A percentile compares a stretch with the other conserved stretches of the same genome.
These are phyloP conservation scores for Styela clava DNA, from an alignment of 23 tunicate species.

Conservation along the genomic window DNA sequence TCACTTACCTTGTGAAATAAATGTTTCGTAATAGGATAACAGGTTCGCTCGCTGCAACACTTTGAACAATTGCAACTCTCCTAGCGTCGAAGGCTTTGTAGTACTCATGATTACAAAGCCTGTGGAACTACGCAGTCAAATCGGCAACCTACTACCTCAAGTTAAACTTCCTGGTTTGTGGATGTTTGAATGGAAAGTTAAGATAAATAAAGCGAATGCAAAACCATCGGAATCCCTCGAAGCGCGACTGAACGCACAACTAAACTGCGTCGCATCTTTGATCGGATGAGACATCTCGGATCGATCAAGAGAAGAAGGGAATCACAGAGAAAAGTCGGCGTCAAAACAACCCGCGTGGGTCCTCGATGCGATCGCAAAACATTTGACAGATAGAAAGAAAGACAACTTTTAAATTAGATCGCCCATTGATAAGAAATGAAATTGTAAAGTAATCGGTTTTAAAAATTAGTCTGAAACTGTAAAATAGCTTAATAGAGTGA, in stretches of 20 bases:
- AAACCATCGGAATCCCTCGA: too few species aligned
- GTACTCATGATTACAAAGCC: not conserved
- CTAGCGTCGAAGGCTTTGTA: slow-evolving; percentile 29
- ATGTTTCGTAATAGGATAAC: slow-evolving; percentile 45
- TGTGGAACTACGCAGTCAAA: too few species aligned
- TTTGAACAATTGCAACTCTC: slow-evolving; percentile 61
- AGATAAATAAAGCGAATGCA: too few species aligned
- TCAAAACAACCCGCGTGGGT: not conserved
- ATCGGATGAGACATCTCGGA: not conserved
- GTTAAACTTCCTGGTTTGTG: too few species aligned
- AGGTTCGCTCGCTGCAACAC: slow-evolving; percentile 69
- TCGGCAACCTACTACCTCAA: too few species aligned
- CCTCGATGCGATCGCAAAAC: not conserved
- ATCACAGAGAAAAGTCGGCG: not conserved
- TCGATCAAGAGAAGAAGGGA: not conserved
- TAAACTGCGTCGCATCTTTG: not conserved
- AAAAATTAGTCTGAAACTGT: too few species aligned
- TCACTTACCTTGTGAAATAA: slow-evolving; percentile 47
- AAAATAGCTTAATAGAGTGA: too few species aligned
- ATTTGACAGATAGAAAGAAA: too few species aligned
- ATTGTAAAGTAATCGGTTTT: too few species aligned
- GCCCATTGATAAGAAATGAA: too few species aligned
- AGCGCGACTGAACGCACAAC: not conserved
- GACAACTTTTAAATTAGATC: too few species aligned
- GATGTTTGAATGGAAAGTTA: too few species aligned